Base-by-base conservation (phyloP, 2,888 invertebrate species). In the Drosophila cracens region DNA sequence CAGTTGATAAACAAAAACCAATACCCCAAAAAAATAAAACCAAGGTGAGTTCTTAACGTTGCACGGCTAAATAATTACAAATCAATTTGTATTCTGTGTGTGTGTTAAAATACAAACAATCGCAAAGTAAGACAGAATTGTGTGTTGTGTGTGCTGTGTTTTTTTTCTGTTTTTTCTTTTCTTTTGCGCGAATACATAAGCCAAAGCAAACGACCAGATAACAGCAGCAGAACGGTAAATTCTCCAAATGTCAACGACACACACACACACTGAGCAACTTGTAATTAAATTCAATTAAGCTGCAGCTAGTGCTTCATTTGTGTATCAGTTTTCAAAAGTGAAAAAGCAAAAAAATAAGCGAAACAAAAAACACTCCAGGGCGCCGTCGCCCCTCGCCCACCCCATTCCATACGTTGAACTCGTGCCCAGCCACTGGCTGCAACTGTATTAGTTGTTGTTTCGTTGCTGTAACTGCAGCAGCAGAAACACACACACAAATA, bases 271-370 rank as follows among this genome's bases (percentile, higher is more conserved):
- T n/a, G 56, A 59, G 61, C 18, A 57, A 59, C 31, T 74, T 88
- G 84, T 88, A 91, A 90, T 91, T 91, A 91, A 91, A 89, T 88
- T 91, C 91, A 91, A 91, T 91, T 90, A 87, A 88, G 83, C 76
- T 63, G 80, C 78, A 79, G 76, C 79, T 59, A 63, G 75, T 81
- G 74, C 79, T 81, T 79, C 85, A 87, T 90, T 84, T 82, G 78
- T 83, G 79, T 81, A 79, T 79, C 70, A 82, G 79, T 62, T 83
- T 78, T 76, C 58, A 59, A 63, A 76, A 70, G 61, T 72, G 56
- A 61, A 59, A 58, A 71, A 59, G 56, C 25, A 33, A 49, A 56
- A 43, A 56, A 54, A 40, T 29, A 40, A 43, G 6, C 31, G 21
- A 43, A 40, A 16, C 16, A 56, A 49, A 40, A 52, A 57, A 43